phyloP scores from a whole-genome alignment of 2,888 invertebrate species.

The Aquatica leii region DNA sequence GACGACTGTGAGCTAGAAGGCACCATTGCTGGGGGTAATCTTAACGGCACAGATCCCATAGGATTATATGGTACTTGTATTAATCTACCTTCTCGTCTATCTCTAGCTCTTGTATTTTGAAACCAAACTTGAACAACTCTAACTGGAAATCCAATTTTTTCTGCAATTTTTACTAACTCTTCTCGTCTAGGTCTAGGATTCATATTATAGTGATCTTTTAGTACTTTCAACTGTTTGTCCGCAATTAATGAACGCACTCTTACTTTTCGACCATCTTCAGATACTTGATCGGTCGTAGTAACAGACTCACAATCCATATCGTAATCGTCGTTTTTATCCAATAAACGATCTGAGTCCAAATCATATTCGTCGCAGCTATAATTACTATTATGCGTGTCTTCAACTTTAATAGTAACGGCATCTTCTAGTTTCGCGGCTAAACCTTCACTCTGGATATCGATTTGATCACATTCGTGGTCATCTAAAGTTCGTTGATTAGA shows the following conservation, averaged over 20 bases:
- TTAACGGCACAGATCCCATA: conserved; percentile 43
- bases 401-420: conserved; percentile 65
- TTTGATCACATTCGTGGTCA: conserved; percentile 76
- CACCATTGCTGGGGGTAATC: conserved; percentile 47
- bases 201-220: conserved; percentile 87
- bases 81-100: conserved; percentile 73
- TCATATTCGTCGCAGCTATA: conserved; percentile 69
- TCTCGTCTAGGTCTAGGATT: conserved; percentile 95
- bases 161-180: conserved; percentile 90
- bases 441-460: conserved; percentile 74
- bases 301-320: conserved; percentile 65
- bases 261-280: conserved; percentile 76
- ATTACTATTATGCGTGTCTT: conserved; percentile 65
- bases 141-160: conserved; percentile 76
- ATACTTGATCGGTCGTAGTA: conserved; percentile 59
- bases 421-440: conserved; percentile 80
- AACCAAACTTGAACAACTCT: conserved; percentile 95
- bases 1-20: conserved; percentile 52
- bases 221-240: conserved; percentile 89
- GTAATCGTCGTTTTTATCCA: conserved; percentile 64
- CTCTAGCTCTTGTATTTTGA: conserved; percentile 92
- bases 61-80: conserved; percentile 62
- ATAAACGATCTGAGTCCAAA: conserved; percentile 61
- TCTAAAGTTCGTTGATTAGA: conserved; percentile 68
- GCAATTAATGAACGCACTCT: conserved; percentile 93